Evolutionary conservation across 2,113 vertebrate species (phyloP).

Genomic region (Caloenas nicobarica): DNA sequence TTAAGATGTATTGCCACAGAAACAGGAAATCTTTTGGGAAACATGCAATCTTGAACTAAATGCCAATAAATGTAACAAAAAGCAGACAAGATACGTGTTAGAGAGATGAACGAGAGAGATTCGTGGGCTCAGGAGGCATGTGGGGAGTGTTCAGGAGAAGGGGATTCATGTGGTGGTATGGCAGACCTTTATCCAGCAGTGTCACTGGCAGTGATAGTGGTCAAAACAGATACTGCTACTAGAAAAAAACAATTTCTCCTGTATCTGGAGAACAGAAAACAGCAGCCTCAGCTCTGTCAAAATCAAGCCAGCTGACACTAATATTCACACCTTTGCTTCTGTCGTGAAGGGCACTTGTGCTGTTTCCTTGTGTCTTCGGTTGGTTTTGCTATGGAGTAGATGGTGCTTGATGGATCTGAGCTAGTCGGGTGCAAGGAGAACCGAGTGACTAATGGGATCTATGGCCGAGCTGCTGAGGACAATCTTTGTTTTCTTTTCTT

Average conservation of each 20-base stretch:
- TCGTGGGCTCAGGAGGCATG: background rate
- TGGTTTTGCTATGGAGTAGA: background rate
- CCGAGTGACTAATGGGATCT: background rate
- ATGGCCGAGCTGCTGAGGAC: background rate
- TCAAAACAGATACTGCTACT: background rate
- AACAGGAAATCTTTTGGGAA: conserved; percentile 22
- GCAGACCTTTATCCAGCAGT: background rate
- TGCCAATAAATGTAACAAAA: conserved; percentile 20
- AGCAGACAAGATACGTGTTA: background rate
- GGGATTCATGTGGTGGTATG: background rate
- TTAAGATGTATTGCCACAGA: conserved; percentile 13
- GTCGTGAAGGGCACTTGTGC: background rate
- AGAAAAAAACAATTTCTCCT: background rate
- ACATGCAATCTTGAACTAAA: background rate
- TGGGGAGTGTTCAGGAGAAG: background rate
- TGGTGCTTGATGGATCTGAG: background rate
- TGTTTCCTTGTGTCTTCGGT: background rate
- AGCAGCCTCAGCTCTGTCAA: background rate
- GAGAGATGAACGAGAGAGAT: background rate
- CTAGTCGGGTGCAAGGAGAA: background rate
- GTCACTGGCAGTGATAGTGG: background rate
- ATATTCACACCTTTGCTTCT: background rate
- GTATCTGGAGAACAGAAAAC: background rate
- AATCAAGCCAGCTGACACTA: background rate
- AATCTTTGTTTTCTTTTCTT: background rate